A percentile compares a stretch with the other conserved stretches of the same genome.
phyloP scores from a whole-genome alignment of 2,113 vertebrate species.

The Chionodraco myersi region DNA sequence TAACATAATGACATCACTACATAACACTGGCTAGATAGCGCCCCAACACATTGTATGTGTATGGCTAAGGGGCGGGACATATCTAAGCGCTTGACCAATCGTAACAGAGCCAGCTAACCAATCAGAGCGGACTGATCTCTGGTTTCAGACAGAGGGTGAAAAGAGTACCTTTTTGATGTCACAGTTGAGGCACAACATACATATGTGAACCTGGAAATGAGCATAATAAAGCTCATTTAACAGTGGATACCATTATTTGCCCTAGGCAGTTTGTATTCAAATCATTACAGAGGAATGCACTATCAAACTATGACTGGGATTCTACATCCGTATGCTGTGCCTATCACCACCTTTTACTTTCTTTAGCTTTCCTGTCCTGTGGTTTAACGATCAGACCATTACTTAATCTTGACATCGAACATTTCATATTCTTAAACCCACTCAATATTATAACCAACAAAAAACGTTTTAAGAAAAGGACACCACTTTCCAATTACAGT shows the following conservation, averaged over 20 bases:
- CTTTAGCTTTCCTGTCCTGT: background rate
- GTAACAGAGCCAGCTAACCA: no score
- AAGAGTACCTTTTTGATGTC: no score
- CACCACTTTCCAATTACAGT: no score
- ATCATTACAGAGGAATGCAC: background rate
- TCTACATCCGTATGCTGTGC: background rate
- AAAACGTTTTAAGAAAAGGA: background rate
- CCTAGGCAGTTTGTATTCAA: constrained; percentile 7
- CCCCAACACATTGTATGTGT: no score
- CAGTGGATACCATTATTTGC: constrained; percentile 17
- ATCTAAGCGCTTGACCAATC: no score
- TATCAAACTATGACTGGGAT: background rate
- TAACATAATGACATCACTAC: no score
- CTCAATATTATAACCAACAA: background rate
- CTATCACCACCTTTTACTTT: background rate
- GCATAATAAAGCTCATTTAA: background rate
- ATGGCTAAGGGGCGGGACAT: no score
- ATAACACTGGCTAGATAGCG: no score
- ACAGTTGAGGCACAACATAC: no score
- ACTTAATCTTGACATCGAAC: background rate
- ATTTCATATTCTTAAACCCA: background rate
- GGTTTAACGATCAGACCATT: background rate
- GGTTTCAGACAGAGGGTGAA: no score
- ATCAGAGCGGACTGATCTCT: no score
- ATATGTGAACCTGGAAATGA: no score